Conservation (phyloP, 2,113 vertebrate genomes). For the Pipra filicauda region DNA sequence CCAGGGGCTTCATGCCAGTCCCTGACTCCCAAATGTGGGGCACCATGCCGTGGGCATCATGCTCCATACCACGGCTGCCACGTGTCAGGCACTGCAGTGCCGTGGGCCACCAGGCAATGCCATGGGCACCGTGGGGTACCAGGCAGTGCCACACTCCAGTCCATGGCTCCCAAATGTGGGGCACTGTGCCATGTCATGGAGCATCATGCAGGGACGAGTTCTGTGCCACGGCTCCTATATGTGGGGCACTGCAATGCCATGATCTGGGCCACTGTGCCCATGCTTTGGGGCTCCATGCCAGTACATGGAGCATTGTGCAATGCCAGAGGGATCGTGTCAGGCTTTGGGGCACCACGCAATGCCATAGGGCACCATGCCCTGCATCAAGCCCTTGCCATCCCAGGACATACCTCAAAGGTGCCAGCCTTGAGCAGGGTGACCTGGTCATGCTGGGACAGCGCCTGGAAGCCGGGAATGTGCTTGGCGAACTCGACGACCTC, state of each 20-base stretch:
- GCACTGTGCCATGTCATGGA: not conserved
- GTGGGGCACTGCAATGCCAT: not conserved
- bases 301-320: not conserved
- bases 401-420: conserved; percentile 87
- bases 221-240: not conserved
- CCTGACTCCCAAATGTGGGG: not conserved
- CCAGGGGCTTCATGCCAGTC: not conserved
- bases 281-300: not conserved
- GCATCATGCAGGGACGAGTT: not conserved
- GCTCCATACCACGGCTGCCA: not conserved
- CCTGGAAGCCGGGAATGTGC: conserved; percentile 89
- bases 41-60: not conserved
- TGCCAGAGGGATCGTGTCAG: accelerated
- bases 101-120: not conserved
- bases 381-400: accelerated
- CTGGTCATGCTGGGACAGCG: conserved; percentile 89
- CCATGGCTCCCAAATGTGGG: not conserved
- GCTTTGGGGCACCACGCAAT: accelerated
- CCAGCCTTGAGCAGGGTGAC: conserved; percentile 92
- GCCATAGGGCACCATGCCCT: accelerated
- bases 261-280: not conserved
- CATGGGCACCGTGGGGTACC: not conserved
- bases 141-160: not conserved
- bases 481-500: conserved; percentile 95
- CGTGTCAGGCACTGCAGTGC: not conserved